Evolutionary conservation across 2,888 invertebrate species (phyloP).

Genomic region (Pyrocoelia pectoralis): DNA sequence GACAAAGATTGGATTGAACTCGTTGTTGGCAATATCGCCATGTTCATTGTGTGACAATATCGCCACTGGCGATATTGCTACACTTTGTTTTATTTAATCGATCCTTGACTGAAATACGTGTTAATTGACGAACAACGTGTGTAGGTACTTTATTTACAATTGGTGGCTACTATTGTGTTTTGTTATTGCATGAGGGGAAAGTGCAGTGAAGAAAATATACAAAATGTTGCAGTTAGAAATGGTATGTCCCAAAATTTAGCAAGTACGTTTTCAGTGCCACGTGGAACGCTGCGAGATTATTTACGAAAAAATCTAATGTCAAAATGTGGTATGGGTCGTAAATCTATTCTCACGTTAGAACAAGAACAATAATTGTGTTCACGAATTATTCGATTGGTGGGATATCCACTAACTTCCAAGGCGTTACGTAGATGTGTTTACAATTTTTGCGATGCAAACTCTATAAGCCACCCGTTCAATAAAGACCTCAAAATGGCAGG

Average conservation of each 20-base stretch:
- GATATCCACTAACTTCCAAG: too few species aligned
- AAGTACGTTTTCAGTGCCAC: background rate
- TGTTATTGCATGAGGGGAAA: background rate
- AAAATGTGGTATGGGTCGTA: background rate
- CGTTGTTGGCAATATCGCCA: background rate
- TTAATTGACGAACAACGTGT: too few species aligned
- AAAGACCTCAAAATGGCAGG: background rate
- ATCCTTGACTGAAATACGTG: too few species aligned
- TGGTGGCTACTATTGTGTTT: too few species aligned
- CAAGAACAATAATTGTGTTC: too few species aligned
- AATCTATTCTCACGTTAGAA: too few species aligned
- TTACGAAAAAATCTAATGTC: background rate
- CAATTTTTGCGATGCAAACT: background rate
- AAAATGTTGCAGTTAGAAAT: conserved; percentile 1
- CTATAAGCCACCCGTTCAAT: background rate
- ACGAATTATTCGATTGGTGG: too few species aligned
- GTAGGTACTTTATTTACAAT: too few species aligned
- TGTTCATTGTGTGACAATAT: background rate
- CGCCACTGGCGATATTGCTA: too few species aligned
- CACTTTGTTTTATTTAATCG: too few species aligned
- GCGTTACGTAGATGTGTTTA: too few species aligned
- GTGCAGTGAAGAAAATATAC: background rate
- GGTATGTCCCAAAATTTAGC: conserved; percentile 1
- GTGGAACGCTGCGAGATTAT: conserved; percentile 3
- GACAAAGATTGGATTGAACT: background rate